Conservation (phyloP, 2,113 vertebrate species). For the Equus quagga region DNA sequence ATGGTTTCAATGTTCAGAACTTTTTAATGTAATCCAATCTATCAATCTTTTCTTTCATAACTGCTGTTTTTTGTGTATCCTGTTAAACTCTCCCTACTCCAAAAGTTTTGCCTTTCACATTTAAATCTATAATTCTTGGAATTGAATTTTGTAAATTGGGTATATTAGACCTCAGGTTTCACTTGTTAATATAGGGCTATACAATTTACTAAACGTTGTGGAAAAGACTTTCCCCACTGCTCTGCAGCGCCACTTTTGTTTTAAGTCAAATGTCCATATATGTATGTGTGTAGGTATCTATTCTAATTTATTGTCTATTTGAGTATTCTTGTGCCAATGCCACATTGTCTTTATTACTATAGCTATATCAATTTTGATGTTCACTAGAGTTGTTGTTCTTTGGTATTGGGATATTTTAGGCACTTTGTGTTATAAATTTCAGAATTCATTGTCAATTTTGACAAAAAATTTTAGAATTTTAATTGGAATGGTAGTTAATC, state of each 20-base stretch:
- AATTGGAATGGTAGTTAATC: not conserved
- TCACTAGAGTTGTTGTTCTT: not conserved
- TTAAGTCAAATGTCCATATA: not conserved
- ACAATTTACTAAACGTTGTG: not conserved
- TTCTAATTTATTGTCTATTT: not conserved
- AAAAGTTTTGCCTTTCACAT: not conserved
- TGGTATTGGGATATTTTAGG: constrained; percentile 5
- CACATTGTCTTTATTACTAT: not conserved
- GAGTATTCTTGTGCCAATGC: not conserved
- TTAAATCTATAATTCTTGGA: constrained; percentile 14
- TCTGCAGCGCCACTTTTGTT: not conserved
- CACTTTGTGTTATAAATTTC: not conserved
- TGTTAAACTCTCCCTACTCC: not conserved
- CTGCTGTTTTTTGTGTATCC: not conserved
- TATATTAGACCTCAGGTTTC: not conserved
- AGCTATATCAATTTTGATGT: not conserved
- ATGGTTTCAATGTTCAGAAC: not conserved
- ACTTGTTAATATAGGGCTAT: not conserved
- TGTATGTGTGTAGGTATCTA: not conserved
- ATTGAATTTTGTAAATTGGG: not conserved
- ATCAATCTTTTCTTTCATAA: not conserved
- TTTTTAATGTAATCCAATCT: not conserved
- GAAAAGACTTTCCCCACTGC: not conserved
- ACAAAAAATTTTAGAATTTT: constrained; percentile 6
- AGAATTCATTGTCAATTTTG: not conserved